Base-by-base conservation (phyloP, 2,888 invertebrate species). In the Norana najaformis region DNA sequence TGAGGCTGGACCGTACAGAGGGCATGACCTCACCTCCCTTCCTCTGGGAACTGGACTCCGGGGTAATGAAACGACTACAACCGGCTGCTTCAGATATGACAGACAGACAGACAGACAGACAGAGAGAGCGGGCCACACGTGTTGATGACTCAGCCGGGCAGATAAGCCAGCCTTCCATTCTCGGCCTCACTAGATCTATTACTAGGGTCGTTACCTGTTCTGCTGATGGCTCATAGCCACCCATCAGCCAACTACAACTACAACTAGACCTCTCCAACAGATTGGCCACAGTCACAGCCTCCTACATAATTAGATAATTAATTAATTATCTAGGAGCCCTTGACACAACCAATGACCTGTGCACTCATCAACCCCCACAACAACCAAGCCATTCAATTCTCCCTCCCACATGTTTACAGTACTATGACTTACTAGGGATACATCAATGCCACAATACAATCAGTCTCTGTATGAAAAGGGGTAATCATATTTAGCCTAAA, bases 1-100 rank as follows among this genome's bases (percentile, higher is more conserved):
- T 30, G 30, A 69, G n/a, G 69, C 69, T n/a, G 30, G 30, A 1
- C 69, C n/a, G 30, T n/a, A 69, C 30, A 69, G 69, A 69, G 69
- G n/a, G 69, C 69, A 69, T 69, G 69, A 69, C 69, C 69, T n/a
- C 69, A n/a, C n/a, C n/a, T 69, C 30, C 69, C n/a, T n/a, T 69
- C 30, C 69, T n/a, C 69, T 69, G 13, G 69, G 30, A 69, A 69
- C 69, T 69, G 30, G 69, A 69, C 69, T n/a, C n/a, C 8, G 69
- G 16, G n/a, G 69, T 69, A 69, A 69, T 69, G 69, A 69, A 69
- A n/a, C 69, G 69, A 30, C 30, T 30, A 69, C 69, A 69, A 30
- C 30, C 30, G 11, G 69, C n/a, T n/a, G 69, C n/a, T 13, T n/a
- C 23, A 1, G 16, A n/a, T n/a, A n/a, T n/a, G n/a, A n/a, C n/a